Percentiles rank a stretch among this genome's conserved stretches.
Conservation (phyloP, 2,888 invertebrate genomes). For the Eupithecia pulchellata region DNA sequence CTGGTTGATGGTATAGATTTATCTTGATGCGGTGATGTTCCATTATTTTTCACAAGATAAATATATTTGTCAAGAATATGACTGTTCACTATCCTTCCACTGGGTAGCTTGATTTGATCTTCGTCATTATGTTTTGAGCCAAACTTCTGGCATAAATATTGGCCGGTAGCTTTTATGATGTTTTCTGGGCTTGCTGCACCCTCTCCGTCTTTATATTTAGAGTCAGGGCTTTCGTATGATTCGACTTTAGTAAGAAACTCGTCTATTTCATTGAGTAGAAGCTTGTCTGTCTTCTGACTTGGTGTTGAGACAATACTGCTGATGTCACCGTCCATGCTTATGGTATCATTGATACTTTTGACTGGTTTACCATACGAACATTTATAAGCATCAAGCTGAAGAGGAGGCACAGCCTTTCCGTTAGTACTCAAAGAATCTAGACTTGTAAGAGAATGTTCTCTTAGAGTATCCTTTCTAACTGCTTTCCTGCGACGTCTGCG, state of each 20-base stretch:
- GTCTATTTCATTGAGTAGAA: slow-evolving; percentile 79
- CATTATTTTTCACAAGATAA: slow-evolving; percentile 73
- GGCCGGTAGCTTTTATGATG: slow-evolving; percentile 75
- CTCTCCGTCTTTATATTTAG: slow-evolving; percentile 59
- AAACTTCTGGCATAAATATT: slow-evolving; percentile 71
- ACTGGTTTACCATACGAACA: slow-evolving; percentile 26
- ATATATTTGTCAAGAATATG: slow-evolving; percentile 77
- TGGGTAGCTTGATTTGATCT: slow-evolving; percentile 66
- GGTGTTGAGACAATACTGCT: slow-evolving; percentile 80
- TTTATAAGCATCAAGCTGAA: slow-evolving; percentile 52
- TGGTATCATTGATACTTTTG: slow-evolving; percentile 40
- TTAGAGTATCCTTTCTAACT: slow-evolving; percentile 52
- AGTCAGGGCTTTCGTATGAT: slow-evolving; percentile 73
- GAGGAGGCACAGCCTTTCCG: slow-evolving; percentile 52
- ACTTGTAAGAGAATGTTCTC: slow-evolving; percentile 68
- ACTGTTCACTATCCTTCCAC: slow-evolving; percentile 68
- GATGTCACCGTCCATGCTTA: slow-evolving; percentile 79
- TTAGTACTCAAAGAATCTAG: slow-evolving; percentile 58
- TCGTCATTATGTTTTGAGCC: slow-evolving; percentile 56
- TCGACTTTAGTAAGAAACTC: slow-evolving; percentile 80
- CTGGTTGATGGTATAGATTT: slow-evolving; percentile 46
- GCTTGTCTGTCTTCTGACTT: slow-evolving; percentile 76
- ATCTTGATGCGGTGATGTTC: slow-evolving; percentile 52
- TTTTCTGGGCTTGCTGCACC: slow-evolving; percentile 61
- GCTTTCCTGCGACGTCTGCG: slow-evolving; percentile 69